phyloP scores from a whole-genome alignment of 1,140 invertebrate genomes.

The Drosophila auraria region DNA sequence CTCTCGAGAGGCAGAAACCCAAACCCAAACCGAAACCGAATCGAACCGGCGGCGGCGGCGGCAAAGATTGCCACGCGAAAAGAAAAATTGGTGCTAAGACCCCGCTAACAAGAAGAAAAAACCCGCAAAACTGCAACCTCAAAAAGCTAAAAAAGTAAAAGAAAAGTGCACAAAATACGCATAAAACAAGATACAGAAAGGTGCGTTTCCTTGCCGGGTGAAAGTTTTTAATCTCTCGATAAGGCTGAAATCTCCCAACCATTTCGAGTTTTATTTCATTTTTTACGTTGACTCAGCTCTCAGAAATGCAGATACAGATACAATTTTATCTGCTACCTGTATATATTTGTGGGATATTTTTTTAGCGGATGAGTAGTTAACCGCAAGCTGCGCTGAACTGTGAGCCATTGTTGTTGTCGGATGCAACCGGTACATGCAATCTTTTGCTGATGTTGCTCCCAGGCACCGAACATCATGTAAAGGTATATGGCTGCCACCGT shows the following conservation, averaged over 20 bases:
- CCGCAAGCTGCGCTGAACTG: conserved; percentile 59
- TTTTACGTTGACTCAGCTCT: conserved; percentile 55
- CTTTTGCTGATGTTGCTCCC: conserved; percentile 20
- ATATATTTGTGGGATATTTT: conserved; percentile 26
- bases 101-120: conserved; percentile 27
- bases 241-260: conserved; percentile 31
- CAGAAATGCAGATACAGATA: conserved; percentile 58
- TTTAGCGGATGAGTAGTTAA: conserved; percentile 58
- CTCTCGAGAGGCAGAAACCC: conserved; percentile 7
- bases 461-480: neutral
- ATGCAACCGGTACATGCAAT: conserved; percentile 31
- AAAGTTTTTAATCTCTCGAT: conserved; percentile 55
- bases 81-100: conserved; percentile 76
- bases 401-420: conserved; percentile 44
- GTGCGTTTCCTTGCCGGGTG: conserved; percentile 61
- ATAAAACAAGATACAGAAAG: conserved; percentile 56
- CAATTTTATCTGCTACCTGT: conserved; percentile 54
- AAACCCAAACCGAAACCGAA: conserved; percentile 21
- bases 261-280: conserved; percentile 5
- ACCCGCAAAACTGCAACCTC: conserved; percentile 21
- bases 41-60: conserved; percentile 41
- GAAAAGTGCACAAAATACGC: conserved; percentile 52
- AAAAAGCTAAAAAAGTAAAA: neutral
- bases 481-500: conserved; percentile 22
- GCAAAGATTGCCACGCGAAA: conserved; percentile 61